Base-by-base conservation (phyloP, 2,888 invertebrate species). In the Trichopoda pennipes region DNA sequence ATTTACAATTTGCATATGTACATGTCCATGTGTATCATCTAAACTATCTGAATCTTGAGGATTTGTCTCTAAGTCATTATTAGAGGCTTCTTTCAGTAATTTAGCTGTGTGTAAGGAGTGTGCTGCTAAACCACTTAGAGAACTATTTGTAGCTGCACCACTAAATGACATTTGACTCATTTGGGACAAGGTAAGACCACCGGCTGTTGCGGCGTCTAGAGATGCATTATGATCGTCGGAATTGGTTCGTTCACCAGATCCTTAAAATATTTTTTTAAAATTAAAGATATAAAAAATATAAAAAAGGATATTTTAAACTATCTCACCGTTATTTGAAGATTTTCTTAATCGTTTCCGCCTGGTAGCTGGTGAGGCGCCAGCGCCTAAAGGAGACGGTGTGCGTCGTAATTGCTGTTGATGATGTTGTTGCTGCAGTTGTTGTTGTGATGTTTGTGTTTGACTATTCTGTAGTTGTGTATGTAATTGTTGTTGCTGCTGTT, bases 341-440 rank as follows among this genome's bases (percentile, higher is more conserved):
- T 94, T 94, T 85, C 94, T 91, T 87, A 94, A 91, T 81, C 94
- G 88, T 92, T 91, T 83, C 92, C 92, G 87, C 91, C 93, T 61
- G 14, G 95, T 94, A 3, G 95, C 94, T 19, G 94, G 93, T 32
- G 94, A 94, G 32, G 94, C 91, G n/a, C 94, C 94, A 91, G 93
- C 84, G 92, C 91, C 88, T 90, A 92, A 58, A 83, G 93, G 92
- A 87, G 93, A 86, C 88, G 92, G 91, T 63, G 91, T 89, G 70
- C 91, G 91, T 90, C 92, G 88, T 91, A 88, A 87, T 32, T 93
- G 92, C 93, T 81, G 95, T 93, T 80, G 93, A 93, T 80, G 95
- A 93, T 78, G 93, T 93, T 79, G 93, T 92, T 68, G 93, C 92
- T 74, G 93, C 92, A 76, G 93, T 93, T 80, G 95, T 93, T 82